phyloP scores from a whole-genome alignment of 1,140 invertebrate genomes.

The Trachymyrmex cornetzi region DNA sequence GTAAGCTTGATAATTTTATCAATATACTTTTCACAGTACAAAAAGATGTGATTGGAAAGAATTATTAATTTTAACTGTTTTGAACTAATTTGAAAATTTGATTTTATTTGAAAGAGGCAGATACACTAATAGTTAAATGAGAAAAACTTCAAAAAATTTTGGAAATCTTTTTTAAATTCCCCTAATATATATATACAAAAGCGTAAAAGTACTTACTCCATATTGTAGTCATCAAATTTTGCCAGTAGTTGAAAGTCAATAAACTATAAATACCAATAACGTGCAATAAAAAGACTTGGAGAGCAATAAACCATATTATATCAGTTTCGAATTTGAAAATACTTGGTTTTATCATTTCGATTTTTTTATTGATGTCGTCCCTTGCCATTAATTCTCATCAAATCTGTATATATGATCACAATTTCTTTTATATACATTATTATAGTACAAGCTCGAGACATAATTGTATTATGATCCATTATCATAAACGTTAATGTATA shows the following conservation, averaged over 20 bases:
- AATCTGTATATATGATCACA: too few species aligned
- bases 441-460: too few species aligned
- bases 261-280: constrained; percentile 33
- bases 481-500: too few species aligned
- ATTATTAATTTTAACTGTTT: neutral
- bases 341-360: neutral
- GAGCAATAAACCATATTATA: constrained; percentile 35
- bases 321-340: constrained; percentile 17
- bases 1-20: neutral
- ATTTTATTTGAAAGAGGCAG: neutral
- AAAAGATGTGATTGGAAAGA: neutral
- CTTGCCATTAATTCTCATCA: neutral
- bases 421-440: too few species aligned
- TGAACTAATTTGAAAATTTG: neutral
- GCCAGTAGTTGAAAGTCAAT: constrained; percentile 44
- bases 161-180: neutral
- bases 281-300: constrained; percentile 1
- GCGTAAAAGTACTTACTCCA: constrained; percentile 43
- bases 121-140: neutral
- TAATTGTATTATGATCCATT: too few species aligned
- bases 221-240: constrained; percentile 24
- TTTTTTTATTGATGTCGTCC: neutral
- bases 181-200: too few species aligned
- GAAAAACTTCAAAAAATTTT: neutral
- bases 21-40: neutral